Evolutionary conservation across 2,797 vertebrate species (phyloP), one percentile per base, ranked within the genome.

Genomic region (Nannoperca obscura): DNA sequence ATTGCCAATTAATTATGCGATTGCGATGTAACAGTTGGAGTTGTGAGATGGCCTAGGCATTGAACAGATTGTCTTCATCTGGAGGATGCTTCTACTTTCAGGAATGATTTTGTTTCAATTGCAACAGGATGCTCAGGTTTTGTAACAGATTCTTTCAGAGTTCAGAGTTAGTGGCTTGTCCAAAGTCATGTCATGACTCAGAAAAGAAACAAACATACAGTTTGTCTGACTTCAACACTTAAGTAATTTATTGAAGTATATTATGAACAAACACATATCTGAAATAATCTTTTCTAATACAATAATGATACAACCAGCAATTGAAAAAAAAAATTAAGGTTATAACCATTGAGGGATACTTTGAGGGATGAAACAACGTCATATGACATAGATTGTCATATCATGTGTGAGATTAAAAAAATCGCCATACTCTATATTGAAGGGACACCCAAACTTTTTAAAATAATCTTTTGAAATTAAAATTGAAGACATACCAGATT

Each of bases 1-100:
- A 40, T 3, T 47, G 17, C 2, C 1, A 66, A 65, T 49, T 58
- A 68, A 59, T 69, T 55, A 55, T 47, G 5, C 38, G 36, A 76
- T 66, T 71, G 27, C 8, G 4, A 32, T 57, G 34, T 30, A 61
- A 59, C 1, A 32, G 10, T 11, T 67, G 7, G n/a, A 53, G 58
- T 20, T 63, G 15, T 40, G 13, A n/a, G 15, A 22, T 64, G 40
- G n/a, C 54, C 59, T 65, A 30, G n/a, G 36, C 20, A 22, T 7
- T 30, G 19, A 38, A 4, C 36, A 58, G 11, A 12, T 59, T 42
- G 36, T 38, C 9, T 38, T 38, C 36, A 49, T 62, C n/a, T 76
- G 19, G 2, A 36, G 57, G 36, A 34, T 17, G 53, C 20, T 65
- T 2, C 55, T 72, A 27, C 30, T 64, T 44, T 64, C 20, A 50